phyloP scores from a whole-genome alignment of 2,888 invertebrate genomes.

The Microctonus brassicae region DNA sequence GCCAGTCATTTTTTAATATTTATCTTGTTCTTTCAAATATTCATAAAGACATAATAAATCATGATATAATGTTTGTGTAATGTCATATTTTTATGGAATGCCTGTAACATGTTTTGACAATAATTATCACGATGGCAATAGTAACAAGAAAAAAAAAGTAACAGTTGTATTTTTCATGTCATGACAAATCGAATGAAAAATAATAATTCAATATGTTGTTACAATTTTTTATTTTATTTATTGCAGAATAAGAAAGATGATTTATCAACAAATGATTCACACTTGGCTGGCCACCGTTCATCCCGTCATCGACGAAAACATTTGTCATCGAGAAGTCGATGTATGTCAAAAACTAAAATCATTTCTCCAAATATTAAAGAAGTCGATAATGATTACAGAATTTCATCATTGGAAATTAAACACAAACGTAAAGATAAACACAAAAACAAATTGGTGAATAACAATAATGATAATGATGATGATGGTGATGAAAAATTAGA shows the following conservation, averaged over 20 bases:
- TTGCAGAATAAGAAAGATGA: slow-evolving; percentile 49
- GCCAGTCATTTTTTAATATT: neutral
- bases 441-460: too few relatives aligned
- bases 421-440: slow-evolving; percentile 50
- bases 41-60: too few relatives aligned
- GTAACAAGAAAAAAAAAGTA: slow-evolving; percentile 25
- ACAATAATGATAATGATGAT: too few relatives aligned
- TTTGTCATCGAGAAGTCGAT: slow-evolving; percentile 46
- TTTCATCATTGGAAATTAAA: slow-evolving; percentile 43
- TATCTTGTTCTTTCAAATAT: neutral
- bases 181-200: neutral
- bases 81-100: slow-evolving; percentile 55
- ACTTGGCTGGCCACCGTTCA: slow-evolving; percentile 48
- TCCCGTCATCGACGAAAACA: slow-evolving; percentile 51
- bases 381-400: slow-evolving; percentile 40
- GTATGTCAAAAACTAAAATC: slow-evolving; percentile 41
- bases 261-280: slow-evolving; percentile 40
- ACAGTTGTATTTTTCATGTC: neutral
- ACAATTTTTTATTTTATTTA: slow-evolving; percentile 1
- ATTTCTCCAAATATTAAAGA: slow-evolving; percentile 29
- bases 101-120: slow-evolving; percentile 45
- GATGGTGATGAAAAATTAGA: slow-evolving; percentile 48
- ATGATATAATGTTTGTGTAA: slow-evolving; percentile 27
- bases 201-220: neutral
- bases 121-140: slow-evolving; percentile 7